Evolutionary conservation across 23 tunicate species (phyloP).

Genomic region (Clavelina lepadiformis): DNA sequence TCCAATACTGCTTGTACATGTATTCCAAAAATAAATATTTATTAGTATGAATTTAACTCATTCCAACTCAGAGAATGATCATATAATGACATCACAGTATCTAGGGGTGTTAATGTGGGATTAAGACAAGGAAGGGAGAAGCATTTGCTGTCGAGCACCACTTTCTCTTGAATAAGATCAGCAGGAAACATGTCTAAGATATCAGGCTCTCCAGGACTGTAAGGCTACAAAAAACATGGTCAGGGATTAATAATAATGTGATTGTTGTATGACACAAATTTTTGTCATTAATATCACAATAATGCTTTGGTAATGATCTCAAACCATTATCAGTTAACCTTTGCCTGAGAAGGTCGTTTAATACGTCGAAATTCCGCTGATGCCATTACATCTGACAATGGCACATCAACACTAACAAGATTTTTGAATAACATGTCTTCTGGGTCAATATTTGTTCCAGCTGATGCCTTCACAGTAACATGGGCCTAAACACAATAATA

Average conservation of each 20-base stretch:
- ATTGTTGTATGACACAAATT: not conserved
- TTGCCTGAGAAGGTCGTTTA: constrained; percentile 12
- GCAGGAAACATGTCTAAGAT: constrained; percentile 50
- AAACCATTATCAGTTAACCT: constrained; percentile 5
- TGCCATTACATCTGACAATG: constrained; percentile 21
- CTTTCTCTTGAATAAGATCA: constrained; percentile 48
- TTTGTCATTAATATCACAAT: not conserved
- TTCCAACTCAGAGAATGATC: constrained; percentile 49
- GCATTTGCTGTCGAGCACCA: constrained; percentile 45
- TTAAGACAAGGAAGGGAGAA: constrained; percentile 11
- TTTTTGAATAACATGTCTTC: constrained; percentile 51
- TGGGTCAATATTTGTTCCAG: constrained; percentile 75
- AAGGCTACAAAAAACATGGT: constrained; percentile 2
- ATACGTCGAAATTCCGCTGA: constrained; percentile 34
- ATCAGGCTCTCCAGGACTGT: constrained; percentile 23
- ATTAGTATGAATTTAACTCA: no score
- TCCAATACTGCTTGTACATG: not conserved
- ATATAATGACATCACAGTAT: constrained; percentile 44
- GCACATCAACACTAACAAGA: constrained; percentile 40
- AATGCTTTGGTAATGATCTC: not conserved
- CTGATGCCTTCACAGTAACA: constrained; percentile 49
- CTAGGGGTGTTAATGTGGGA: constrained; percentile 1
- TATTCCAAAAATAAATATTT: not conserved
- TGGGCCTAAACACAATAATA: constrained; percentile 27
- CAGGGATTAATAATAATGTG: not conserved